Evolutionary conservation across 2,888 invertebrate genomes (phyloP).

Genomic region (Mamestra brassicae): DNA sequence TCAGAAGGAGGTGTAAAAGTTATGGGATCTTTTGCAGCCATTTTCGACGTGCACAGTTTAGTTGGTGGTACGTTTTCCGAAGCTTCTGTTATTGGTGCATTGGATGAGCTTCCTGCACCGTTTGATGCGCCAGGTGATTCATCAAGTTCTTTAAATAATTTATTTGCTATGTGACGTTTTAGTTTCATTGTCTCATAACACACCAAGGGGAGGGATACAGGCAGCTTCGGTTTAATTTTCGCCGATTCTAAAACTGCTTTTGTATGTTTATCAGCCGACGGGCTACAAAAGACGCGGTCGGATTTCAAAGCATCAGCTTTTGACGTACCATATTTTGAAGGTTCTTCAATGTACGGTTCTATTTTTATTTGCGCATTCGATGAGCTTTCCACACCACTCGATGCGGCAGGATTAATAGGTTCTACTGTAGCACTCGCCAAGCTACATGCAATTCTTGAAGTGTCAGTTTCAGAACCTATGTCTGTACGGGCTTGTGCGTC

Average conservation of each 20-base stretch:
- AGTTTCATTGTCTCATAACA: background rate
- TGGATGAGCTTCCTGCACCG: too few species aligned
- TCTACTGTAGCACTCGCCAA: background rate
- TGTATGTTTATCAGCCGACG: background rate
- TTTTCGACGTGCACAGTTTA: background rate
- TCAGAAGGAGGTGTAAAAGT: too few species aligned
- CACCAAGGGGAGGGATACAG: background rate
- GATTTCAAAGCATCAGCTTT: background rate
- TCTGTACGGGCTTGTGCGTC: background rate
- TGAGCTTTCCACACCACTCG: background rate
- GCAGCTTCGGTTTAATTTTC: background rate
- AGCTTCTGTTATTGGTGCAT: too few species aligned
- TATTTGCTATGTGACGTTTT: background rate
- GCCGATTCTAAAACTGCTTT: background rate
- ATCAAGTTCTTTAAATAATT: too few species aligned
- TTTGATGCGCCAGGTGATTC: background rate
- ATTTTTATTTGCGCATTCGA: background rate
- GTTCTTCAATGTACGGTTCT: background rate
- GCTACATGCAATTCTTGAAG: background rate
- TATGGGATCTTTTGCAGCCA: background rate
- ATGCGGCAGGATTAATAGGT: background rate
- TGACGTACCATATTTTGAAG: background rate
- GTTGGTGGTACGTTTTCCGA: background rate
- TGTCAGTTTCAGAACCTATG: background rate
- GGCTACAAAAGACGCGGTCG: background rate